Evolutionary conservation across 2,797 vertebrate genomes (phyloP).

Genomic region (Cossypha dichroa): DNA sequence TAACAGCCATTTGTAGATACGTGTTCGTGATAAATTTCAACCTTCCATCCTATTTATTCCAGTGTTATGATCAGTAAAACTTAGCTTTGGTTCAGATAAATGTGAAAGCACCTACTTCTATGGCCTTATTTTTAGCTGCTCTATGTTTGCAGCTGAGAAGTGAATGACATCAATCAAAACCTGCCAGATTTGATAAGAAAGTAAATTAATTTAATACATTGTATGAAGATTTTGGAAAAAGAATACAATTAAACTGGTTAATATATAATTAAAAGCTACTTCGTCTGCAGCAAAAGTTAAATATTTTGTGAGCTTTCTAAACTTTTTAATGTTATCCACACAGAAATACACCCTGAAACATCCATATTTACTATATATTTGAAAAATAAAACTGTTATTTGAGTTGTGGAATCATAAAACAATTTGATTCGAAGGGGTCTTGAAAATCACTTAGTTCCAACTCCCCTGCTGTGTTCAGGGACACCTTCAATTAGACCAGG

Average conservation of each 20-base stretch:
- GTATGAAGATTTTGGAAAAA: not conserved
- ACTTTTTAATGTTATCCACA: not conserved
- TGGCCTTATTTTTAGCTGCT: not conserved
- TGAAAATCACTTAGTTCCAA: not conserved
- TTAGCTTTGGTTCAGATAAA: not conserved
- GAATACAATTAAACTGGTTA: not conserved
- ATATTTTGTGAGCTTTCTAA: not conserved
- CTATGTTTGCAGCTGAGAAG: not conserved
- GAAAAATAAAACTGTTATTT: not conserved
- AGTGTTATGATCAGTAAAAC: not conserved
- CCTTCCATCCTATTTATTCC: not conserved
- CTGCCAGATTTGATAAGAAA: not conserved
- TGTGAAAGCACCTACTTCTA: not conserved
- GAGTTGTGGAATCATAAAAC: not conserved
- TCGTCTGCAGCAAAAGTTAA: not conserved
- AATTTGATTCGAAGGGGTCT: accelerated
- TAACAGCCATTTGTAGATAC: not conserved
- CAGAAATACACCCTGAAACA: not conserved
- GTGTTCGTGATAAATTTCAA: not conserved
- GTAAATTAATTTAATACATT: not conserved
- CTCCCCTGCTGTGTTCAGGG: not conserved
- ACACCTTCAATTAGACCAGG: not conserved
- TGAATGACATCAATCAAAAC: not conserved
- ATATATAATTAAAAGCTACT: not conserved
- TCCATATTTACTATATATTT: not conserved